These are phyloP conservation scores for Stigmatopora nigra DNA, from an alignment of 2,113 vertebrate species.

Conservation along the genomic window DNA sequence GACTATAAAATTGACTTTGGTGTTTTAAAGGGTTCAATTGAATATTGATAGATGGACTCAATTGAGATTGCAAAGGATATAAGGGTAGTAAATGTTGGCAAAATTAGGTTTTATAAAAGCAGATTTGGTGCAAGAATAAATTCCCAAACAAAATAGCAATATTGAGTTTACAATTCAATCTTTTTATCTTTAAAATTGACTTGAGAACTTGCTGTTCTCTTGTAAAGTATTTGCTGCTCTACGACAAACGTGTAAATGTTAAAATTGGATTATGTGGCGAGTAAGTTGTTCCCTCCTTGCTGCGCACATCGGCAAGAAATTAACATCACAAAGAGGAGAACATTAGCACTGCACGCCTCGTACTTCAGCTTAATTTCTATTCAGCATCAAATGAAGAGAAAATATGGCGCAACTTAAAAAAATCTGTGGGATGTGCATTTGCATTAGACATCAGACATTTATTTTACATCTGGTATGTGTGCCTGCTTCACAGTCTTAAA, in stretches of 20 bases:
- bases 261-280: slow-evolving; percentile 1
- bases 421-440: slow-evolving; percentile 60
- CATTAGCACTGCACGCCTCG: slow-evolving; percentile 14
- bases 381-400: slow-evolving; percentile 30
- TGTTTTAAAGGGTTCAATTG: background rate
- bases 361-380: slow-evolving; percentile 29
- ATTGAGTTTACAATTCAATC: background rate
- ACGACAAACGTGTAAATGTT: slow-evolving; percentile 7
- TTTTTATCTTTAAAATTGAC: background rate
- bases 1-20: background rate
- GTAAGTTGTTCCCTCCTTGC: background rate
- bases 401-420: slow-evolving; percentile 26
- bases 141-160: background rate
- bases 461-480: slow-evolving; percentile 46
- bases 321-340: slow-evolving; percentile 29
- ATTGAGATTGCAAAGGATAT: background rate
- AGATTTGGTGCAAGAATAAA: background rate
- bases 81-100: background rate
- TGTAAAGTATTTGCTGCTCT: background rate
- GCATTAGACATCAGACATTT: slow-evolving; percentile 33
- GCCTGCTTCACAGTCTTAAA: background rate
- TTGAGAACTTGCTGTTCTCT: background rate
- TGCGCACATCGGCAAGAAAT: slow-evolving; percentile 12
- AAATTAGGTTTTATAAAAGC: no score
- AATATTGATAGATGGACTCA: no score